phyloP scores from a whole-genome alignment of 2,888 invertebrate genomes.

The Furcula furcula region DNA sequence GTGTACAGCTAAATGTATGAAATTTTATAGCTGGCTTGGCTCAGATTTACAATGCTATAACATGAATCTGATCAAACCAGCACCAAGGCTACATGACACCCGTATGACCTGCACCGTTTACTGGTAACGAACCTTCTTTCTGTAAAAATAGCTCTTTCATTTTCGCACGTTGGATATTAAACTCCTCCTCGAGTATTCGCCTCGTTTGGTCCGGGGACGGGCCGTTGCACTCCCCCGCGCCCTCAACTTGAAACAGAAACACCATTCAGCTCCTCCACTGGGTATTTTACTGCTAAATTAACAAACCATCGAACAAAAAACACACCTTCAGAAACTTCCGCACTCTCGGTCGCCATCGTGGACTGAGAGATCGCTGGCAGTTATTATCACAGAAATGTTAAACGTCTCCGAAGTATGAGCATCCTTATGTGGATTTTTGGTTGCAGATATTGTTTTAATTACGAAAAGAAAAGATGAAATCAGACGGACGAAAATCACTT shows the following conservation, averaged over 20 bases:
- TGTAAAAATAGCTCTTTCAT: slow-evolving; percentile 96
- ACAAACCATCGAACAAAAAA: slow-evolving; percentile 41
- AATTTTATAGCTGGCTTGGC: too few species aligned
- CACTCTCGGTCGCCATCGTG: slow-evolving; percentile 59
- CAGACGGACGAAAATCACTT: slow-evolving; percentile 34
- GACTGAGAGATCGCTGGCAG: slow-evolving; percentile 12
- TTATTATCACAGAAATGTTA: slow-evolving; percentile 15
- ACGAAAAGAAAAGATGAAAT: slow-evolving; percentile 26
- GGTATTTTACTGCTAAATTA: slow-evolving; percentile 36
- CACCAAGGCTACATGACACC: slow-evolving; percentile 24
- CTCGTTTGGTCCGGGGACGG: slow-evolving; percentile 48
- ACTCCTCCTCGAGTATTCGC: slow-evolving; percentile 89
- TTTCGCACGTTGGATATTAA: slow-evolving; percentile 94
- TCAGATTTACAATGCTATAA: slow-evolving; percentile 12
- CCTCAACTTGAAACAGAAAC: slow-evolving; percentile 74
- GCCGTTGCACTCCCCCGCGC: slow-evolving; percentile 42
- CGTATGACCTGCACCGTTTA: slow-evolving; percentile 27
- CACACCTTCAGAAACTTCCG: slow-evolving; percentile 61
- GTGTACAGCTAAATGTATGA: too few species aligned
- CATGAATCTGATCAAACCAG: slow-evolving; percentile 29
- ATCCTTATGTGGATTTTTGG: slow-evolving; percentile 26
- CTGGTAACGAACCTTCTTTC: slow-evolving; percentile 89
- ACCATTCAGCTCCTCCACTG: slow-evolving; percentile 61
- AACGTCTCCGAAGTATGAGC: slow-evolving; percentile 16
- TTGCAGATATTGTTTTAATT: slow-evolving; percentile 10